Evolutionary conservation across 2,797 vertebrate genomes (phyloP), one percentile per base, ranked within the genome.

Genomic region (Paramormyrops hopkinsi): DNA sequence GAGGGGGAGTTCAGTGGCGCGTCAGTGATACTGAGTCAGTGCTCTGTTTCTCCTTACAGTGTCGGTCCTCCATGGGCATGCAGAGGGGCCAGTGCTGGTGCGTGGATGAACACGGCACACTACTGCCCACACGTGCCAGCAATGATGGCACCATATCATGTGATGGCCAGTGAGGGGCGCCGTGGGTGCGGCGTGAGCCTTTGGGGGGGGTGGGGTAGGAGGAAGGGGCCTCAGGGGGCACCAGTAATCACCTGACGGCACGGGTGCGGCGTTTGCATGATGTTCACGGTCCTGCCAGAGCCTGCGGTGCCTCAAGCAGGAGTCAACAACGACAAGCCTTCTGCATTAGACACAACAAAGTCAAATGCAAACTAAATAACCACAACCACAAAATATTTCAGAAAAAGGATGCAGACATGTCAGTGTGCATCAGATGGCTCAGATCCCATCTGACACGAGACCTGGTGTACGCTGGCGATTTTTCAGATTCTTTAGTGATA

Each of bases 41-140:
- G 89, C 90, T 90, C 90, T 92, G 93, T 91, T 89, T 91, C 92
- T 92, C 92, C 92, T 93, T 92, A 19, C 93, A 98, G 97, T 98
- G 97, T 88, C 96, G 96, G 88, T 97, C 97, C 90, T 98, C 97
- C 89, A 97, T 97, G 93, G 97, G 97, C 86, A 97, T 96, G 95
- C 97, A 96, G 93, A 96, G 97, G 6, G 97, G 97, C 88, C 96
- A 96, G 88, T 98, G 97, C 94, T 98, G 97, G 97, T 98, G 97
- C 46, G 97, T 98, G 93, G 96, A 97, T 0, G 96, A 97, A 91
- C 95, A 96, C 62, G 97, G 97, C 88, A 92, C 93, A 25, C 92
- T 94, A 0, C 89, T 97, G 92, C 91, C 94, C 0, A 92, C 94
- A 9, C 94, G 88, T 65, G 90, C 92, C 17, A 94, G 93, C 0